Base-by-base conservation (phyloP, 2,113 vertebrate species). In the Chionis minor region DNA sequence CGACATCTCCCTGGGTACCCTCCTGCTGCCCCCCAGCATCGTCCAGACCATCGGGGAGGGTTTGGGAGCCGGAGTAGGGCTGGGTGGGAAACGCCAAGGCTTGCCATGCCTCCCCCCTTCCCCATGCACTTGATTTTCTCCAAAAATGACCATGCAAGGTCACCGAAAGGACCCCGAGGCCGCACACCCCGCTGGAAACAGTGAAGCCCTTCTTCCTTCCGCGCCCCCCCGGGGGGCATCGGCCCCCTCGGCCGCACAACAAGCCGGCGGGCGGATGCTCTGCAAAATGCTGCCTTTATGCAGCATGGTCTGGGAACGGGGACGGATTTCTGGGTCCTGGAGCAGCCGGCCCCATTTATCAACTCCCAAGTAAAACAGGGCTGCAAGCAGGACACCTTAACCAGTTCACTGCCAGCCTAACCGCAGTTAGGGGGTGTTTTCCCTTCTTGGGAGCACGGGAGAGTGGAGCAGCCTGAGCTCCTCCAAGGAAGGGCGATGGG, bases 271-370 rank as follows among this genome's bases (percentile, higher is more conserved):
- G 15, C 1, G 14, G 14, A 32, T 6, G 51, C 75, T 66, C 78
- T 7, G 81, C 45, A 96, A 71, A 97, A 96, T 87, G 89, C 58
- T 2, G 33, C 84, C 89, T 95, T 97, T 97, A 71, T 97, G 23
- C 8, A 4, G 2, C 1, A 6, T 45, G 52, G 2, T 24, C 83
- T 90, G 97, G 77, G 91, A 94, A 81, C 1, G 6, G 19, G 72
- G 19, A 56, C 70, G 72, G 19, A 56, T 73, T 78, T 19, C 71
- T 49, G 35, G 81, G 32, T 72, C 67, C 67, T 58, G 30, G 28
- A 55, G 21, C 35, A 35, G 44, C 47, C 35, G 0, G 38, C 2
- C 52, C 71, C 86, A 16, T 92, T 66, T 4, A 33, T 89, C 77
- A 59, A 17, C 47, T 45, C 18, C 15, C 2, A 2, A 27, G 32